Evolutionary conservation across 2,888 invertebrate species (phyloP).

Genomic region (Lacanobia oleracea): DNA sequence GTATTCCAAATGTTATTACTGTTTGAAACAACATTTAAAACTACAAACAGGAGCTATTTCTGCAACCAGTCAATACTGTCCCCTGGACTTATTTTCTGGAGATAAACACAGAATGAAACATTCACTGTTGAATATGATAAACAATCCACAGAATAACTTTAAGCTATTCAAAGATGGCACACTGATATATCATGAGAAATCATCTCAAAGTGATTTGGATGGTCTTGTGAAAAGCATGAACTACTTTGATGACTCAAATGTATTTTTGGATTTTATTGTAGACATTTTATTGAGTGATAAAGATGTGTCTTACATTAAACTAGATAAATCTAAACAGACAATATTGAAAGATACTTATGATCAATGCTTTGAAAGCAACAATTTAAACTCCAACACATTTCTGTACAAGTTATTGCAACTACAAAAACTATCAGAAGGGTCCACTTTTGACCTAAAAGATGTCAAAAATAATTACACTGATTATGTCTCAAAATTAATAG

Average conservation of each 20-base stretch:
- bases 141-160: constrained; percentile 92
- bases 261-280: constrained; percentile 80
- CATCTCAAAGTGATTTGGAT: constrained; percentile 64
- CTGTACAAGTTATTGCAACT: constrained; percentile 76
- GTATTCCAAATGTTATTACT: constrained; percentile 89
- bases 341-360: constrained; percentile 12
- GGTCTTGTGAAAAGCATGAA: constrained; percentile 67
- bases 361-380: constrained; percentile 67
- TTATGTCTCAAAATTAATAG: constrained; percentile 76
- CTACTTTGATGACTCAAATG: constrained; percentile 69
- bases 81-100: constrained; percentile 93
- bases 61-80: constrained; percentile 92
- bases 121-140: constrained; percentile 87
- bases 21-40: constrained; percentile 91
- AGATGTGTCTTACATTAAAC: constrained; percentile 20
- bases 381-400: constrained; percentile 66
- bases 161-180: constrained; percentile 89
- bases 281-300: constrained; percentile 73
- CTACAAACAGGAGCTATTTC: constrained; percentile 88
- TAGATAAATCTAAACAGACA: constrained; percentile 49
- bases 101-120: constrained; percentile 88
- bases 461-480: constrained; percentile 61
- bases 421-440: constrained; percentile 77
- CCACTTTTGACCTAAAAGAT: constrained; percentile 51
- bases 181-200: constrained; percentile 77